Conservation (phyloP, 1,140 invertebrate genomes). For the Temnothorax nylanderi region DNA sequence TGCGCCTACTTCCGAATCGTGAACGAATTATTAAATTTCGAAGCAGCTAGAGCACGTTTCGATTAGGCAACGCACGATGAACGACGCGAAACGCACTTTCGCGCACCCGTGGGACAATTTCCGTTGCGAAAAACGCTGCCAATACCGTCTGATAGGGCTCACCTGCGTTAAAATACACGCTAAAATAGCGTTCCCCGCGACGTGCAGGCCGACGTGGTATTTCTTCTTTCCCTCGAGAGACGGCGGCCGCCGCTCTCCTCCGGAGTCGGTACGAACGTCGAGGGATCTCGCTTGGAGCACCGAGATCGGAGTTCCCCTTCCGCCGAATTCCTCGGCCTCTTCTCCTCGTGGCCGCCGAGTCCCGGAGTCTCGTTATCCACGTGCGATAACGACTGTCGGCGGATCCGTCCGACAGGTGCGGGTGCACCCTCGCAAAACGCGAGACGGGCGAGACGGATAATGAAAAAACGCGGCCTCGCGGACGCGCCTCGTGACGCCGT, state of each 20-base stretch:
- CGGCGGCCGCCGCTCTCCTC: constrained; percentile 5
- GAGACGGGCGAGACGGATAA: constrained; percentile 12
- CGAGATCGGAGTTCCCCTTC: constrained; percentile 10
- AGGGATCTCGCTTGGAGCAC: constrained; percentile 11
- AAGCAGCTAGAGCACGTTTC: neutral
- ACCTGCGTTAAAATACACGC: neutral
- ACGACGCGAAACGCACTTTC: neutral
- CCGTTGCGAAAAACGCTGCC: neutral
- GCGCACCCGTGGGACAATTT: constrained; percentile 2
- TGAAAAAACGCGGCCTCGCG: constrained; percentile 44
- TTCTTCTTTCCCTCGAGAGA: constrained; percentile 21
- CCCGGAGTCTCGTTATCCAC: constrained; percentile 6
- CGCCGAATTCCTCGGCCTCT: neutral
- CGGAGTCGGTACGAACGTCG: neutral
- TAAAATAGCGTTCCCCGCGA: neutral
- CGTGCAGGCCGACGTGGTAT: neutral
- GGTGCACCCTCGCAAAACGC: constrained; percentile 6
- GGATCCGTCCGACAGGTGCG: neutral
- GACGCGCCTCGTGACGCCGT: constrained; percentile 66
- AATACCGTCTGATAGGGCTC: neutral
- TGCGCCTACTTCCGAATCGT: neutral
- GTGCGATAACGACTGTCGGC: neutral
- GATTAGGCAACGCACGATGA: neutral
- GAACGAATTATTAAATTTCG: neutral
- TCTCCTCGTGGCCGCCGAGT: constrained; percentile 5